Evolutionary conservation across 2,888 invertebrate species (phyloP).

Genomic region (Hecatera dysodea): DNA sequence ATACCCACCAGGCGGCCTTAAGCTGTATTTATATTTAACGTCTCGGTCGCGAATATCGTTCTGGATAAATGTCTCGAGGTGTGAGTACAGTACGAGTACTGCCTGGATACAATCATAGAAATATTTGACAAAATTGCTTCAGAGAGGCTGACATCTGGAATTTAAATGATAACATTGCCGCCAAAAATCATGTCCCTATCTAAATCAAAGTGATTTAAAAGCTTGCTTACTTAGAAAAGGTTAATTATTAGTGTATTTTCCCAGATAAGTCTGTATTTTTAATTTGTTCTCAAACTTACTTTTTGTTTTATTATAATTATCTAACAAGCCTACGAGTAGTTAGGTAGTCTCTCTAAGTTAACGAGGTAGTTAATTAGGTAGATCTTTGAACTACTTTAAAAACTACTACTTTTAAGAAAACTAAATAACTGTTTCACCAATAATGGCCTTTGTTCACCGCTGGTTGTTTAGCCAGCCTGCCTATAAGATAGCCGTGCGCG

Average conservation of each 20-base stretch:
- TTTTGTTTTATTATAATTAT: too few species aligned
- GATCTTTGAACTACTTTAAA: too few species aligned
- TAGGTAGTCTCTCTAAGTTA: too few species aligned
- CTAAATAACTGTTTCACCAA: background rate
- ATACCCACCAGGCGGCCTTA: conserved; percentile 80
- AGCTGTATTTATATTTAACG: conserved; percentile 68
- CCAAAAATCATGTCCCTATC: background rate
- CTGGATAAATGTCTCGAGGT: conserved; percentile 33
- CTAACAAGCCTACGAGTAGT: too few species aligned
- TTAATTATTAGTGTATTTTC: too few species aligned
- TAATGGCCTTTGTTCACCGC: conserved; percentile 20
- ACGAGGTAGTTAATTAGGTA: too few species aligned
- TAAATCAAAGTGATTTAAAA: background rate
- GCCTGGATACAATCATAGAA: conserved; percentile 26
- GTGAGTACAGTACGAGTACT: conserved; percentile 8
- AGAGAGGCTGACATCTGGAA: background rate
- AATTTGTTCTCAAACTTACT: too few species aligned
- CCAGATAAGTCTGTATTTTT: background rate
- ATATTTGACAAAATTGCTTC: background rate
- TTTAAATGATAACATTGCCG: background rate
- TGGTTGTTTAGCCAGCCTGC: conserved; percentile 48
- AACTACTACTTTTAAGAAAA: background rate
- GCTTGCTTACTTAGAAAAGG: too few species aligned
- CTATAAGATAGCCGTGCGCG: conserved; percentile 65
- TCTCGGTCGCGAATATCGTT: conserved; percentile 51